Conservation (phyloP, 35 echinoderm and acorn worm species). For the Apostichopus japonicus region DNA sequence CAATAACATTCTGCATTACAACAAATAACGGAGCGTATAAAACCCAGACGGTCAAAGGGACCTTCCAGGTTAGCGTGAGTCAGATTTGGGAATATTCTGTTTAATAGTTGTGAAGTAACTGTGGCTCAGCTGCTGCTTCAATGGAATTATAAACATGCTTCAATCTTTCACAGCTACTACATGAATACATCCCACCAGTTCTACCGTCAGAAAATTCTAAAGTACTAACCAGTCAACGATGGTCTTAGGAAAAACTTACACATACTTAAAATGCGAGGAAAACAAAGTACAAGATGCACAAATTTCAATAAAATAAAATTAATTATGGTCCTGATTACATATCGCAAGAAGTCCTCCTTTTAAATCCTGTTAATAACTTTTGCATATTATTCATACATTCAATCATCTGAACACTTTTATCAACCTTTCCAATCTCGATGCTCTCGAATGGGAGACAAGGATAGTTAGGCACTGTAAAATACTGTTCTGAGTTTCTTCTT, state of each 20-base stretch:
- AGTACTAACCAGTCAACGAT: conserved; percentile 16
- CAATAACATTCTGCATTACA: too few relatives aligned
- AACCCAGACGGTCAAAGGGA: too few relatives aligned
- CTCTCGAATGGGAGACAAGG: conserved; percentile 65
- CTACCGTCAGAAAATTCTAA: background rate
- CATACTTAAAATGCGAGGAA: background rate
- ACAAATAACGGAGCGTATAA: too few relatives aligned
- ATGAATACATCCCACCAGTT: conserved; percentile 14
- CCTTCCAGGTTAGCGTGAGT: background rate
- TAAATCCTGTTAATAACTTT: conserved; percentile 52
- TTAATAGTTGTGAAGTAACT: conserved; percentile 29
- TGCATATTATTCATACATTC: conserved; percentile 64
- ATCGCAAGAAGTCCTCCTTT: conserved; percentile 29
- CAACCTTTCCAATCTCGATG: conserved; percentile 44
- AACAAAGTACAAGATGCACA: conserved; percentile 47
- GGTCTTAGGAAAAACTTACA: background rate
- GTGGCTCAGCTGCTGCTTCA: conserved; percentile 46
- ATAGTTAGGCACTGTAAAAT: conserved; percentile 67
- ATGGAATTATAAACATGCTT: background rate
- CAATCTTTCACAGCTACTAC: background rate
- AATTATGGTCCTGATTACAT: conserved; percentile 68
- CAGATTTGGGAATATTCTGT: background rate
- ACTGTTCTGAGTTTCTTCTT: conserved; percentile 57
- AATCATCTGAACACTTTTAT: conserved; percentile 35
- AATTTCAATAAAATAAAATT: conserved; percentile 37